These are phyloP conservation scores for Hemaris fuciformis DNA, from an alignment of 2,888 invertebrate species.

Conservation along the genomic window DNA sequence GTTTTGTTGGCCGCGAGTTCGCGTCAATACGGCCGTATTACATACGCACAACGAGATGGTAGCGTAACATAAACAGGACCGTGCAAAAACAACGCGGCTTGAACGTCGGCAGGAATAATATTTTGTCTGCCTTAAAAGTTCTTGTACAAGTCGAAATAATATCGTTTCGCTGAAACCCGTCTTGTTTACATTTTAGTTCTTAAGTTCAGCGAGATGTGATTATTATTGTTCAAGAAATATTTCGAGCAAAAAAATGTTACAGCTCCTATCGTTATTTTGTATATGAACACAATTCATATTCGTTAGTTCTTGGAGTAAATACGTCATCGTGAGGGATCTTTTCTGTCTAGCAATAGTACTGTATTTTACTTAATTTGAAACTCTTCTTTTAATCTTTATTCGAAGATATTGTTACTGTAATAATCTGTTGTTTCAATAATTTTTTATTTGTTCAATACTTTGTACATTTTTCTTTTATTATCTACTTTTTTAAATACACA, in stretches of 20 bases:
- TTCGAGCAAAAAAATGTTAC: neutral
- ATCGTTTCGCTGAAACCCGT: neutral
- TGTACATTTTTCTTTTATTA: no score
- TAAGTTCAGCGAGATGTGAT: neutral
- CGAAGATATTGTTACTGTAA: no score
- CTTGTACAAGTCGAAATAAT: neutral
- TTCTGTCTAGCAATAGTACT: no score
- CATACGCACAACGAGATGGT: neutral
- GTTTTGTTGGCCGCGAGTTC: neutral
- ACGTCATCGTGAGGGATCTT: no score
- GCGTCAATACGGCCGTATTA: neutral
- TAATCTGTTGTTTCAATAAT: no score
- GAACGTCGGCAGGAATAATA: neutral
- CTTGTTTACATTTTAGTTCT: constrained; percentile 5
- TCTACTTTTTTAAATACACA: no score
- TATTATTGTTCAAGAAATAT: neutral
- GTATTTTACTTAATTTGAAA: no score
- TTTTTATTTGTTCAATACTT: no score
- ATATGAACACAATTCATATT: neutral
- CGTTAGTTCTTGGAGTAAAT: neutral
- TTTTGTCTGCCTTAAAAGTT: constrained; percentile 8
- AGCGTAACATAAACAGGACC: neutral
- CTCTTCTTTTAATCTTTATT: no score
- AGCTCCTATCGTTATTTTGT: neutral
- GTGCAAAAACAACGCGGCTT: neutral